Evolutionary conservation across 1,140 invertebrate genomes (phyloP).

Genomic region (Drosophila gunungcola): DNA sequence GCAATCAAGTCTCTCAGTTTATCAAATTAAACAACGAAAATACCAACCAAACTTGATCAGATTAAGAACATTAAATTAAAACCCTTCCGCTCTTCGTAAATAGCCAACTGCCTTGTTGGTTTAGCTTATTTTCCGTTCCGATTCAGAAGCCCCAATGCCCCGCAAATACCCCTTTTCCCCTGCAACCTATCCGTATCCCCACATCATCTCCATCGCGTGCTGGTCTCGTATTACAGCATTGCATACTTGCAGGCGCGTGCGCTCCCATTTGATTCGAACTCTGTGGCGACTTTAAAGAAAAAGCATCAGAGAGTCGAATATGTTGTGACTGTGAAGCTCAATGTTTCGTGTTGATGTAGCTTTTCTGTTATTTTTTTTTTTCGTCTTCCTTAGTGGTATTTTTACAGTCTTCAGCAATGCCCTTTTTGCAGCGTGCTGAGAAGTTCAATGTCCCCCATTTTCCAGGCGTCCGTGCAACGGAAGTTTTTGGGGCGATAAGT

Average conservation of each 20-base stretch:
- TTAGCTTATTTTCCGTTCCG: constrained; percentile 7
- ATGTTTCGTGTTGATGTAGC: constrained; percentile 55
- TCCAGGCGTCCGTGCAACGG: constrained; percentile 56
- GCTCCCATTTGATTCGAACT: constrained; percentile 45
- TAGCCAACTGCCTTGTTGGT: not conserved
- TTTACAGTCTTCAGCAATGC: constrained; percentile 44
- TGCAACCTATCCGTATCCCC: not conserved
- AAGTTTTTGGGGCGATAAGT: constrained; percentile 65
- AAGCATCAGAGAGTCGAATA: constrained; percentile 40
- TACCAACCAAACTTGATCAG: not conserved
- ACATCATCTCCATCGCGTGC: constrained; percentile 57
- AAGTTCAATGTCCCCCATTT: constrained; percentile 74
- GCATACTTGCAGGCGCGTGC: constrained; percentile 53
- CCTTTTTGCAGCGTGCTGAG: constrained; percentile 27
- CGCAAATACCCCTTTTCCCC: not conserved
- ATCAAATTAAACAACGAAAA: not conserved
- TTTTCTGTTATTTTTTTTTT: constrained; percentile 11
- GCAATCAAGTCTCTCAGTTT: not conserved
- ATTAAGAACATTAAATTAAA: constrained; percentile 23
- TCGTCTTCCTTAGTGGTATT: constrained; percentile 22
- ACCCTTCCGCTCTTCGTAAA: constrained; percentile 20
- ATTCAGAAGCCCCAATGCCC: constrained; percentile 6
- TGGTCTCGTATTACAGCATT: constrained; percentile 61
- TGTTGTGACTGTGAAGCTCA: constrained; percentile 65
- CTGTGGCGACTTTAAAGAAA: constrained; percentile 52